Base-by-base conservation (phyloP, 2,113 vertebrate species). In the Gambusia affinis region DNA sequence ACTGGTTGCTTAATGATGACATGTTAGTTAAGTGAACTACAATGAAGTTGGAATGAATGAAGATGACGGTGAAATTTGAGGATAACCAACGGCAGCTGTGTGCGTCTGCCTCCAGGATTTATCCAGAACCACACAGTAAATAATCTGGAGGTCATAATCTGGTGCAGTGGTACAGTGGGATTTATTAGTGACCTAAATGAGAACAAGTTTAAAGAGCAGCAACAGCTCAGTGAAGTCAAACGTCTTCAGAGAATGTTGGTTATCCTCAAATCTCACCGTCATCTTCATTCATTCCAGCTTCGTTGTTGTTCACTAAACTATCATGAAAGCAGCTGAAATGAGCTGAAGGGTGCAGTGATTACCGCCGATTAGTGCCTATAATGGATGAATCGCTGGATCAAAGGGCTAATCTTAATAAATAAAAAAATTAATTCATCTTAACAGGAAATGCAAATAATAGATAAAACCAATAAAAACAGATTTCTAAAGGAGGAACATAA, bases 1-100 rank as follows among this genome's bases (percentile, higher is more conserved):
- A 37, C 29, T 29, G 31, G 65, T 42, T 65, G 31, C 75, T 69
- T 80, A 72, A 72, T 69, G 37, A 73, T 70, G 31, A 12, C 70
- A 72, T 64, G 37, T 72, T 70, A 31, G 12, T 57, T 51, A 66
- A 4, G 1, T 22, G 14, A 39, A 66, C 60, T 69, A 30, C 10
- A 47, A 10, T 33, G 69, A 47, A 60, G 27, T 51, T 51, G 3
- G 24, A 10, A 60, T 66, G 57, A 37, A 15, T 28, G 7, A 19
- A 51, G 44, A 37, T 30, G 27, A 68, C 5, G 12, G 17, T 37
- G 54, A 70, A 75, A 24, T 28, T 51, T 29, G 27, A 76, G 17
- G 27, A 62, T 27, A 70, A 64, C 72, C 78, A 19, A 33, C 24
- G 70, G 51, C 64, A 27, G 60, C 57, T 6, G 2, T 73, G 64